Conservation (phyloP, 2,888 invertebrate genomes). For the Calameuta filiformis region DNA sequence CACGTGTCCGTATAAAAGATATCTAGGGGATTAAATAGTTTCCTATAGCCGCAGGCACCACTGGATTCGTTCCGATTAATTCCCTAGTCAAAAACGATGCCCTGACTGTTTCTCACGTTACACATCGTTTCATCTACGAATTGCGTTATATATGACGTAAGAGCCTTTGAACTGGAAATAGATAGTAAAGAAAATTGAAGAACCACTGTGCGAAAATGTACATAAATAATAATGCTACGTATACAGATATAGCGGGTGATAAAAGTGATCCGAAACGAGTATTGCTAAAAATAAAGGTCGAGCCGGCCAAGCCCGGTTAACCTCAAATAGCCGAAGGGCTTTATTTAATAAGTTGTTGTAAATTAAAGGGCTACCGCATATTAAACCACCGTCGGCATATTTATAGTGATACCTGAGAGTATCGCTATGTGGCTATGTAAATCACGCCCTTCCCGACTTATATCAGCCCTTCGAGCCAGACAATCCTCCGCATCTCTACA, state of each 20-base stretch:
- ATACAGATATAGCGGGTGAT: not conserved
- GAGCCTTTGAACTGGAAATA: not conserved
- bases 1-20: slow-evolving; percentile 34
- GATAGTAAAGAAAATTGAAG: not conserved
- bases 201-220: not conserved
- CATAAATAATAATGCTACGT: not conserved
- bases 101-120: slow-evolving; percentile 48
- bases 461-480: not conserved
- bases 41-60: slow-evolving; percentile 55
- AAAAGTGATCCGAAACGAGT: not conserved
- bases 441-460: slow-evolving; percentile 32
- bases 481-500: not conserved
- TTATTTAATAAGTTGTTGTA: slow-evolving; percentile 60
- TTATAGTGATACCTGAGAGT: slow-evolving; percentile 50
- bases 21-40: slow-evolving; percentile 46
- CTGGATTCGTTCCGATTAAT: slow-evolving; percentile 1
- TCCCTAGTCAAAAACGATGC: not conserved
- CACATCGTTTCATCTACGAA: slow-evolving; percentile 22
- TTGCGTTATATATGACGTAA: not conserved
- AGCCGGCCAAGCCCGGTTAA: not conserved
- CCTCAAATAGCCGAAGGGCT: slow-evolving; percentile 45
- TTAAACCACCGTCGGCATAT: slow-evolving; percentile 55
- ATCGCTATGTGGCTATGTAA: slow-evolving; percentile 48
- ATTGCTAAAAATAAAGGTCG: not conserved
- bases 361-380: slow-evolving; percentile 58